Base-by-base conservation (phyloP, 2,888 invertebrate genomes). In the Drosophila paramelanica region DNA sequence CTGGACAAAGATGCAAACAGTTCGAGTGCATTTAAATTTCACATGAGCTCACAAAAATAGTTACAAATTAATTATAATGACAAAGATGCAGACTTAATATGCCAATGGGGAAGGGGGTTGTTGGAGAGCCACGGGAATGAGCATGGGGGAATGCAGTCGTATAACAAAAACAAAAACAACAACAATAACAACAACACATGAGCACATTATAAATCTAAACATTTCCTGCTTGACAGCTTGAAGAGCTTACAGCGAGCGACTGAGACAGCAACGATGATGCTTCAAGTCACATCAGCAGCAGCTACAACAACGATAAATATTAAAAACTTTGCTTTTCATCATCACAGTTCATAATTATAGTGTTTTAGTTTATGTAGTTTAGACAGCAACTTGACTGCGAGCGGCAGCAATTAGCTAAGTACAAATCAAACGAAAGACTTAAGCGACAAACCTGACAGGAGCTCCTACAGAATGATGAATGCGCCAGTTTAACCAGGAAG, bases 61-160 rank as follows among this genome's bases (percentile, higher is more conserved):
- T 85, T 88, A 89, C 89, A 89, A 85, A 85, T 85, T 85, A 85
- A 89, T 84, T 84, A 84, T 84, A 89, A 89, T 89, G 84, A 79
- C 83, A 83, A 84, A 87, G 64, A 80, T 51, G 55, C 56, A 66
- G 67, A 53, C 61, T 57, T 27, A 20, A 38, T 14, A 5, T 45
- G 41, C 17, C 27, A 27, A 47, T n/a, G 13, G 14, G 33, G 33
- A 43, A 10, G n/a, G 38, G 43, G 31, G 8, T 4, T 36, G 49
- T 1, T 14, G 25, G 17, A 25, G 14, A 43, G 47, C 11, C 11
- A 7, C 42, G 65, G 46, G 41, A 27, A 38, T 31, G 33, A 45
- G 45, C 33, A 57, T 67, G 52, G 70, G 70, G 70, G 67, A 70
- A 73, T 73, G 73, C 70, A 71, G 55, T 67, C 25, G 67, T 45